phyloP scores from a whole-genome alignment of 2,113 vertebrate species.

The Oenanthe melanoleuca region DNA sequence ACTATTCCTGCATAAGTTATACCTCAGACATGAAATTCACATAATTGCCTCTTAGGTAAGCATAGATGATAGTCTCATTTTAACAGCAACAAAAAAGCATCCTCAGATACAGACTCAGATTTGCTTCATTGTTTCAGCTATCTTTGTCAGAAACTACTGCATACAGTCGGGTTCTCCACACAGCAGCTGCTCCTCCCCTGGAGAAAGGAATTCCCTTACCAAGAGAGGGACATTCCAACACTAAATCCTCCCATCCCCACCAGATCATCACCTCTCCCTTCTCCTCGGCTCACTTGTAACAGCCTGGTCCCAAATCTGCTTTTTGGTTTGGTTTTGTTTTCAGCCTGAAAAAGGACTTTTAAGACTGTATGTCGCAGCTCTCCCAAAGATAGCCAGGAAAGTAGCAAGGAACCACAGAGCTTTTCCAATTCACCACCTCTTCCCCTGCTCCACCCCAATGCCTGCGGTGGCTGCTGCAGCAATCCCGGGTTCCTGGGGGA shows the following conservation, averaged over 20 bases:
- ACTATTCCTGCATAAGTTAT: constrained; percentile 85
- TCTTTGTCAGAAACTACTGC: constrained; percentile 64
- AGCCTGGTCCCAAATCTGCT: constrained; percentile 7
- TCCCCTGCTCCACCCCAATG: not conserved
- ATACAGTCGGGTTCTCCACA: constrained; percentile 37
- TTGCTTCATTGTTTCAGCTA: constrained; percentile 48
- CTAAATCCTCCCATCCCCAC: not conserved
- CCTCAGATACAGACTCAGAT: constrained; percentile 72
- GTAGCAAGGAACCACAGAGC: constrained; percentile 46
- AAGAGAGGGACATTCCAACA: not conserved
- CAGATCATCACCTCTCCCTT: not conserved
- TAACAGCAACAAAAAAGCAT: constrained; percentile 70
- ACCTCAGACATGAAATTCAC: constrained; percentile 82
- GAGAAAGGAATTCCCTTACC: not conserved
- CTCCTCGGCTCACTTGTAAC: not conserved
- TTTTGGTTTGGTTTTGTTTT: not conserved
- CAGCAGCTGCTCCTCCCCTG: not conserved
- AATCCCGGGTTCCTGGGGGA: not conserved
- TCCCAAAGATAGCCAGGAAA: constrained; percentile 52
- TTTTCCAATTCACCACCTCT: not conserved
- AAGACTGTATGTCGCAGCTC: constrained; percentile 31
- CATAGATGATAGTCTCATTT: constrained; percentile 78
- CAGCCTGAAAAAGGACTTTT: not conserved
- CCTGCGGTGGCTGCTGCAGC: not conserved
- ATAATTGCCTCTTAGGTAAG: constrained; percentile 77